phyloP scores from a whole-genome alignment of 2,113 vertebrate species.

The Microcebus griseorufus region DNA sequence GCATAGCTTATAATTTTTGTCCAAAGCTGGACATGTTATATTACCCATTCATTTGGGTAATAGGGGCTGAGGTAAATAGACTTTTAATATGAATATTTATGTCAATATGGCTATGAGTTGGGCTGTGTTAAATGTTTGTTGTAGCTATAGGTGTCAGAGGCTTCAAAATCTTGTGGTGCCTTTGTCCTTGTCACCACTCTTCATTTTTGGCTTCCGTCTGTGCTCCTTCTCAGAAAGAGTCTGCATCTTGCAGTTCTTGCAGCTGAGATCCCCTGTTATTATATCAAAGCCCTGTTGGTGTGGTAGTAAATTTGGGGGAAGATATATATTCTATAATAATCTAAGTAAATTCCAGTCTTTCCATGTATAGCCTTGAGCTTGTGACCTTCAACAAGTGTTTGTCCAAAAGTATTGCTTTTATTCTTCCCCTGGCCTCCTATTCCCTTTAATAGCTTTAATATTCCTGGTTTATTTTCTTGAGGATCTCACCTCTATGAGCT shows the following conservation, averaged over 20 bases:
- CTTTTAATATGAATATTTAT: neutral
- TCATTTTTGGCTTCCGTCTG: neutral
- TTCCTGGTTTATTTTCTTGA: neutral
- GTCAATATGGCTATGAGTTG: neutral
- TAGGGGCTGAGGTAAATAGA: neutral
- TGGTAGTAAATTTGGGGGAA: neutral
- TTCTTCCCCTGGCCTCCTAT: neutral
- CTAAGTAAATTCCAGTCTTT: neutral
- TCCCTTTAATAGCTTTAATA: neutral
- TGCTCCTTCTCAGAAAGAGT: neutral
- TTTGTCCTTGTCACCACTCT: neutral
- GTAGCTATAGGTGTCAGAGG: neutral
- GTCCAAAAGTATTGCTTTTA: neutral
- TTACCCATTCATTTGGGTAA: neutral
- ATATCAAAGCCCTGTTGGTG: neutral
- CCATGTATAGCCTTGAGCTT: neutral
- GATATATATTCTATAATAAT: neutral
- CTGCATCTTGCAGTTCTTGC: neutral
- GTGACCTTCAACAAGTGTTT: neutral
- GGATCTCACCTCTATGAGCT: neutral
- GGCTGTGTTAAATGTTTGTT: neutral
- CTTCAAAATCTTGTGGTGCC: neutral
- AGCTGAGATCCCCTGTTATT: neutral
- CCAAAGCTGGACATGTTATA: neutral
- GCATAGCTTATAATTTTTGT: neutral